These are phyloP conservation scores for Pongo pygmaeus DNA, from an alignment of 2,113 vertebrate genomes.

Conservation along the genomic window DNA sequence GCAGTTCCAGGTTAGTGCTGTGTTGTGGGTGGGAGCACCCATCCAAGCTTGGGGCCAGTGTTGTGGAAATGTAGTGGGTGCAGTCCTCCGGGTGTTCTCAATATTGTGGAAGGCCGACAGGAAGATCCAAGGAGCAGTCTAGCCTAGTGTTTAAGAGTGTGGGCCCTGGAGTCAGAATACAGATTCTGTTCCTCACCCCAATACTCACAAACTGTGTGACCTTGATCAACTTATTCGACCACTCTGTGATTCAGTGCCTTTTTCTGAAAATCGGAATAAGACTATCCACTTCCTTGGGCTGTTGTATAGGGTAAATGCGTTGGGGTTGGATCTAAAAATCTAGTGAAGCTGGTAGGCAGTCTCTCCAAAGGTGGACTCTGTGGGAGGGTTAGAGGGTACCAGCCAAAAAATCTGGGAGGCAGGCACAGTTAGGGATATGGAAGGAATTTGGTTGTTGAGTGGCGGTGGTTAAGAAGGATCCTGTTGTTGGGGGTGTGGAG, in stretches of 20 bases:
- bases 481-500: background rate
- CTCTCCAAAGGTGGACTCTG: background rate
- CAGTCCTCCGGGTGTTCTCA: background rate
- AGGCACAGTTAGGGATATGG: background rate
- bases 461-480: background rate
- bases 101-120: background rate
- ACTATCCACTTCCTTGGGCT: background rate
- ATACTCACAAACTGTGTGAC: background rate
- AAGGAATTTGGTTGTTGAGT: background rate
- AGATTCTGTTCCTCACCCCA: background rate
- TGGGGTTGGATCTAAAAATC: background rate
- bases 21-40: background rate
- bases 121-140: background rate
- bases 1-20: slow-evolving; percentile 74
- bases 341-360: background rate
- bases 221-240: background rate
- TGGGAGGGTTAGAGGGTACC: slow-evolving; percentile 53
- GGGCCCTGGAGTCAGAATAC: background rate
- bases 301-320: background rate
- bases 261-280: background rate
- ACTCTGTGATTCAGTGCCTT: background rate
- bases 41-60: background rate
- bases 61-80: background rate
- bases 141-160: background rate
- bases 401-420: background rate